Evolutionary conservation across 2,888 invertebrate genomes (phyloP).

Genomic region (Hedychridium roseum): DNA sequence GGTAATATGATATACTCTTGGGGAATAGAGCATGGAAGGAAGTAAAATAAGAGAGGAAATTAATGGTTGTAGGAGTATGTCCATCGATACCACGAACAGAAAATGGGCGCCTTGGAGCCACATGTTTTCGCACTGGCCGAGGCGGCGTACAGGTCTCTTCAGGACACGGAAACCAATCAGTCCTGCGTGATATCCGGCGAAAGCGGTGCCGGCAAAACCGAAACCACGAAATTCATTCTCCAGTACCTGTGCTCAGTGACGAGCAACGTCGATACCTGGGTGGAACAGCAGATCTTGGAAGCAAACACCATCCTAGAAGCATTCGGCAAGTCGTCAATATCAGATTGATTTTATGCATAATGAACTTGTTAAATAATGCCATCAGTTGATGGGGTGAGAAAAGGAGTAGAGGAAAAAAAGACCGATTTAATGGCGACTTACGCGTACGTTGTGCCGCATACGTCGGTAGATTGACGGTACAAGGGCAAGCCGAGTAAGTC

Average conservation of each 20-base stretch:
- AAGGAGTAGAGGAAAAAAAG: too few relatives aligned
- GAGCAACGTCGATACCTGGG: slow-evolving; percentile 85
- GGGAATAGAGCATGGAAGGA: not conserved
- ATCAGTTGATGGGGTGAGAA: too few relatives aligned
- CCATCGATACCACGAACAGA: slow-evolving; percentile 81
- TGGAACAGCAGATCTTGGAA: slow-evolving; percentile 94
- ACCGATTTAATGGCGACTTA: too few relatives aligned
- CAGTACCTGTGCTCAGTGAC: slow-evolving; percentile 92
- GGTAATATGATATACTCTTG: too few relatives aligned
- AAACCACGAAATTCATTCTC: slow-evolving; percentile 89
- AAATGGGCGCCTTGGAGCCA: slow-evolving; percentile 82
- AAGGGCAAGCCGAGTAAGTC: slow-evolving; percentile 21
- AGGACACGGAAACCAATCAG: slow-evolving; percentile 71
- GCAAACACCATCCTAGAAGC: slow-evolving; percentile 93
- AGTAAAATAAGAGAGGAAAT: not conserved
- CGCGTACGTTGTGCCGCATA: too few relatives aligned
- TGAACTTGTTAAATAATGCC: too few relatives aligned
- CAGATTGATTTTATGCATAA: too few relatives aligned
- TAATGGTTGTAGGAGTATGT: slow-evolving; percentile 76
- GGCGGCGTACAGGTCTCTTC: slow-evolving; percentile 83
- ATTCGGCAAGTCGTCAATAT: slow-evolving; percentile 78
- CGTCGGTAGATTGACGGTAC: too few relatives aligned
- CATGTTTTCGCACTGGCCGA: slow-evolving; percentile 92
- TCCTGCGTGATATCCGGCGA: slow-evolving; percentile 93
- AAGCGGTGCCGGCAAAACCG: slow-evolving; percentile 93